Evolutionary conservation across 2,888 invertebrate genomes (phyloP).

Genomic region (Asteroscopus sphinx): DNA sequence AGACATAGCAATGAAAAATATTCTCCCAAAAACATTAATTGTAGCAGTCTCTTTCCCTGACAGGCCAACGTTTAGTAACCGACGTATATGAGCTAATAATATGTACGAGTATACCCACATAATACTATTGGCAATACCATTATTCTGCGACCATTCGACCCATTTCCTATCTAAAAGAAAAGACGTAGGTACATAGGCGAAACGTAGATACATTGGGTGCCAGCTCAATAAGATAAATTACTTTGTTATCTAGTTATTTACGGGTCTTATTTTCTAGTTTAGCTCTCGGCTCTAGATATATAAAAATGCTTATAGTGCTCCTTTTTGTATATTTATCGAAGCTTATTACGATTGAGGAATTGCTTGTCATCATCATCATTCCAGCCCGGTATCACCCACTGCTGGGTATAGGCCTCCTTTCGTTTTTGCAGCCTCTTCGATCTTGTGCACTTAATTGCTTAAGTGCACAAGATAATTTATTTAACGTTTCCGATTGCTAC

Average conservation of each 20-base stretch:
- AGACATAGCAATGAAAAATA: too few species aligned
- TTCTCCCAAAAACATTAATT: too few species aligned
- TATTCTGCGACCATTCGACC: slow-evolving; percentile 41
- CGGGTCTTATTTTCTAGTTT: slow-evolving; percentile 51
- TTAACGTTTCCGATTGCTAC: too few species aligned
- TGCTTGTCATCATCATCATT: too few species aligned
- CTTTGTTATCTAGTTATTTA: slow-evolving; percentile 57
- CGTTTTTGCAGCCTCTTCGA: too few species aligned
- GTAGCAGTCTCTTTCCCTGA: too few species aligned
- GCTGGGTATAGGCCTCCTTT: too few species aligned
- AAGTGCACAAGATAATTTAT: too few species aligned
- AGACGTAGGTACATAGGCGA: slow-evolving; percentile 41
- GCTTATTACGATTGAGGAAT: background rate
- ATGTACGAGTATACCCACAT: slow-evolving; percentile 11
- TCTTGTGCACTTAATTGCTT: too few species aligned
- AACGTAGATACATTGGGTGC: slow-evolving; percentile 55
- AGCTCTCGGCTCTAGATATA: slow-evolving; percentile 20
- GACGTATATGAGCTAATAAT: too few species aligned
- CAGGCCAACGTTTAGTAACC: too few species aligned
- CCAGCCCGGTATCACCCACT: too few species aligned
- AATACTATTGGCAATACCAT: slow-evolving; percentile 37
- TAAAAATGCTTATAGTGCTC: slow-evolving; percentile 9
- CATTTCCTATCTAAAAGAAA: slow-evolving; percentile 46
- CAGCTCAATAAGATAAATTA: slow-evolving; percentile 58
- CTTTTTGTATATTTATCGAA: slow-evolving; percentile 2